Evolutionary conservation across 1,140 invertebrate species (phyloP), one percentile per base, ranked within the genome.

Genomic region (Sinonovacula constricta): DNA sequence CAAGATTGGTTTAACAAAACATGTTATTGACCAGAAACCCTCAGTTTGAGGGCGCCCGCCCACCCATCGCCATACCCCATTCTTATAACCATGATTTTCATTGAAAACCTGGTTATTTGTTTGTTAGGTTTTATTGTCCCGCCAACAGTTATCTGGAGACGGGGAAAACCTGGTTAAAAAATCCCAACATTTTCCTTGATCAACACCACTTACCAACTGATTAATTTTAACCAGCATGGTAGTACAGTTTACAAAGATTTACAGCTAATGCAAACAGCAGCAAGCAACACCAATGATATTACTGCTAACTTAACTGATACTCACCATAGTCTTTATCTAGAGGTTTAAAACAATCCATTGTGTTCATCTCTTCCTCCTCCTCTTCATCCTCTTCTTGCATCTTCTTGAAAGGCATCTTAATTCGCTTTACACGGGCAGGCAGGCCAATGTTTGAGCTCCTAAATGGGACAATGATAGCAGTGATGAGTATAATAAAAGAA

Each of bases 371-470:
- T 12, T 70, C 53, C 12, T 80, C 74, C 3, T 70, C 57, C 14
- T 80, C 79, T 14, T 71, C 72, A n/a, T 66, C 72, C 57, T 60
- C 69, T 39, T 4, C 53, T 51, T 49, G 59, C 75, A 54, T 57
- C 26, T 53, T 49, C 26, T 56, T 62, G 45, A 75, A 78, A 18
- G 83, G 80, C 34, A 79, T 31, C 31, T 82, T 79, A 5, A 84
- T 68, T 31, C 78, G 81, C 30, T 60, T 80, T 2, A 84, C 79
- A 36, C 83, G 57, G 28, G 39, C 45, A 36, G 83, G 83, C 15
- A 75, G 53, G n/a, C 75, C 69, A 45, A 70, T 57, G n/a, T n/a
- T n/a, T n/a, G n/a, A n/a, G n/a, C n/a, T n/a, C n/a, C n/a, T n/a
- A n/a, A n/a, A n/a, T n/a, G n/a, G n/a, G n/a, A n/a, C n/a, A n/a